Evolutionary conservation across 2,113 vertebrate species (phyloP), one percentile per base, ranked within the genome.

Genomic region (Labrus mixtus): DNA sequence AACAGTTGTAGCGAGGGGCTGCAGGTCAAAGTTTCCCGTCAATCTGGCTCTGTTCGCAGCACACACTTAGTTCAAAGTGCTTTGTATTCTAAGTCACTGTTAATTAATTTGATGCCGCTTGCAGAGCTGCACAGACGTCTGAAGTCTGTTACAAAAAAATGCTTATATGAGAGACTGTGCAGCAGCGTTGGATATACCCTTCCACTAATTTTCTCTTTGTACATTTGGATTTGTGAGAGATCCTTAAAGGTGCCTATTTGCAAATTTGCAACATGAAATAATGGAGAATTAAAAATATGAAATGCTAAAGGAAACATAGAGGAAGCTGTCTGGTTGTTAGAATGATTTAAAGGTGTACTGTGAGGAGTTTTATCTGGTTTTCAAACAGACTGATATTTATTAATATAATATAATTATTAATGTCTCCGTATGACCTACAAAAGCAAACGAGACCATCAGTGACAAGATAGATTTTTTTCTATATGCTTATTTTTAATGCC

Each of bases 51-150:
- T 88, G 81, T 78, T 81, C 83, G 50, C 75, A 71, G 85, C 68
- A 45, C 82, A 90, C 86, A 62, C 83, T 85, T 76, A 57, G 88
- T 92, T 91, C 90, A 93, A 90, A 91, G 89, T 85, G 87, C 90
- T 93, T 93, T 92, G 92, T 90, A 91, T 91, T 88, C 73, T 93
- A 94, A 93, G 94, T 93, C 93, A 93, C 68, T 94, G 92, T 93
- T 93, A 93, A 94, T 94, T 93, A 92, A 93, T 93, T 89, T 92
- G 92, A 92, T 85, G 85, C 86, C 86, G 78, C 92, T 92, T 85
- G 90, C 74, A 8, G 91, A 83, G 91, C 90, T 80, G 78, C 77
- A 76, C 48, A 75, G 85, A 83, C 58, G 36, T 87, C 87, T 79
- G 78, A 78, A 78, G 79, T 79, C 70, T 66, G 61, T 41, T 78